Conservation (phyloP, 2,113 vertebrate genomes). For the Ophiodon elongatus region DNA sequence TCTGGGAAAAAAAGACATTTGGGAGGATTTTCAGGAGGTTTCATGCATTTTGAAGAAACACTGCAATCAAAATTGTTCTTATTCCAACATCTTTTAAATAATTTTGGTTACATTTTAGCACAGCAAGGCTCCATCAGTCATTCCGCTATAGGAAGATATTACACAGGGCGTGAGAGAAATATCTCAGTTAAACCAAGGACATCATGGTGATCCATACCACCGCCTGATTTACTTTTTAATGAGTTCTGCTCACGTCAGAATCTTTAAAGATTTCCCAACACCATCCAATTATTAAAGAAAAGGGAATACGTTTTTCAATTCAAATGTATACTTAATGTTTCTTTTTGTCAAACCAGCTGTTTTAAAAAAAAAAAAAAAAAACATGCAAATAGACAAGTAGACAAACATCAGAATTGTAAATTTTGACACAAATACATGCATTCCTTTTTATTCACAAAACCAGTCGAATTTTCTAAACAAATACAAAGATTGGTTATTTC, state of each 20-base stretch:
- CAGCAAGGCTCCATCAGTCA: constrained; percentile 62
- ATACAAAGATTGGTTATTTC: constrained; percentile 98
- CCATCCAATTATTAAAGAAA: constrained; percentile 68
- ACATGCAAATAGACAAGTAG: constrained; percentile 82
- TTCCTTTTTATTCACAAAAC: constrained; percentile 99
- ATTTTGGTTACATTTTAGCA: constrained; percentile 74
- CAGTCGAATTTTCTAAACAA: constrained; percentile 98
- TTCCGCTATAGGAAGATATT: constrained; percentile 57
- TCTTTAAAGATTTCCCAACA: constrained; percentile 43
- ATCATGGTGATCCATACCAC: constrained; percentile 58
- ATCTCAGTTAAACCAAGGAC: constrained; percentile 63
- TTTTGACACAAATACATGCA: constrained; percentile 99
- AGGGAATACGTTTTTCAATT: constrained; percentile 55
- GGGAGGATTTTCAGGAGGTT: constrained; percentile 23
- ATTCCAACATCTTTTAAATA: constrained; percentile 71
- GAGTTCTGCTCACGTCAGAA: constrained; percentile 47
- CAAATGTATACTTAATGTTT: constrained; percentile 60
- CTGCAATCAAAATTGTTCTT: constrained; percentile 58
- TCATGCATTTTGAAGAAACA: constrained; percentile 67
- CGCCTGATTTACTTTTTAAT: constrained; percentile 65
- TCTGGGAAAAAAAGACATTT: constrained; percentile 14
- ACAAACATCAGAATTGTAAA: constrained; percentile 89
- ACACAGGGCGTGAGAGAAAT: constrained; percentile 63
- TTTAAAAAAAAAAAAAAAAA: constrained; percentile 40
- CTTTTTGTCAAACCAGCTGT: constrained; percentile 65